Base-by-base conservation (phyloP, 53 echinoderm and acorn worm species). In the Paracentrotus lividus region DNA sequence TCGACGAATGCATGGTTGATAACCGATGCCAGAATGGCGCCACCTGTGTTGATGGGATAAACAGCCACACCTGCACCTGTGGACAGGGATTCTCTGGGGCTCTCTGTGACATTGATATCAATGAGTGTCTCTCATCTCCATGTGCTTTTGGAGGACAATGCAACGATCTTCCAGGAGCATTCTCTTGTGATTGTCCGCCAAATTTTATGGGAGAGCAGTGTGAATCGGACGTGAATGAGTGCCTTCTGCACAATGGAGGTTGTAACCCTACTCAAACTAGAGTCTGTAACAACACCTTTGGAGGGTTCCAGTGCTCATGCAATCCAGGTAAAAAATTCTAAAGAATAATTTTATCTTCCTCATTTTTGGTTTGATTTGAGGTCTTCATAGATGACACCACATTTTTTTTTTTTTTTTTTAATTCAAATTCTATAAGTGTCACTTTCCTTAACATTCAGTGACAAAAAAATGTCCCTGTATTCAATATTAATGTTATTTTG, bases 161-260 rank as follows among this genome's bases (percentile, higher is more conserved):
- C 54, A 68, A 92, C 21, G 94, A 99, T 65, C 53, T 95, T 59
- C 92, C 95, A 0, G 95, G 94, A 49, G 94, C 75, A 5, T 99
- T 96, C 77, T 91, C 84, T 0, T 99, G 99, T 58, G 92, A 95
- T 32, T 99, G 99, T 45, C 96, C 96, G 0, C 65, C 77, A n/a
- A 97, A 97, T 64, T 99, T 94, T 78, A 94, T 93, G 18, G 99
- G 99, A 8, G 44, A 57, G 5, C 78, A 84, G 15, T 99, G 99
- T 81, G 96, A 95, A 31, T 40, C 66, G 29, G 99, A 97, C 58
- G 96, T 97, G 38, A 95, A 99, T 88, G 99, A 99, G 54, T 99
- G 99, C 61, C 88, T 88, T 38, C 47, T 85, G 15, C 76, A 31
- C 23, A 86, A 94, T 0, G 94, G 94, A n/a, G 94, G 91, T n/a